A percentile compares a stretch with the other conserved stretches of the same genome.
Conservation (phyloP, 2,113 vertebrate species). For the Melozone crissalis region DNA sequence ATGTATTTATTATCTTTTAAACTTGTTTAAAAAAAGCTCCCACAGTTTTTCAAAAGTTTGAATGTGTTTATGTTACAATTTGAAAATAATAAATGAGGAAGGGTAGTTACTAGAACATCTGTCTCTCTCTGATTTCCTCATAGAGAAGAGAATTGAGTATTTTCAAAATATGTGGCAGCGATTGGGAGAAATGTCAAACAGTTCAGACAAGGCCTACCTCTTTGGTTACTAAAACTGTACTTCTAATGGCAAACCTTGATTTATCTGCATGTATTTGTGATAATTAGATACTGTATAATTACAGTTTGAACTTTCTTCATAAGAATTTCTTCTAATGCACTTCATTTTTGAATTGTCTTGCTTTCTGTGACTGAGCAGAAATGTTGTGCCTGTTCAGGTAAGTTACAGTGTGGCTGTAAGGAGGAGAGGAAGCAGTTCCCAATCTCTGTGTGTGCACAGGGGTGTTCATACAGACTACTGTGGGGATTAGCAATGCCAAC, state of each 20-base stretch:
- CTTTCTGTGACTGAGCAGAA: not conserved
- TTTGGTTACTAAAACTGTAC: not conserved
- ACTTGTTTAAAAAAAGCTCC: not conserved
- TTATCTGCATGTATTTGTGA: not conserved
- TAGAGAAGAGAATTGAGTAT: not conserved
- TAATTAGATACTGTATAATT: not conserved
- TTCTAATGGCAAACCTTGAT: not conserved
- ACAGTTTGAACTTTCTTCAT: not conserved
- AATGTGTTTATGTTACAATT: not conserved
- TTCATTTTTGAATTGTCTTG: not conserved
- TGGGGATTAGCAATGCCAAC: not conserved
- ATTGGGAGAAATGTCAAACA: not conserved
- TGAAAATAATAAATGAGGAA: not conserved
- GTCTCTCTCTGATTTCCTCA: not conserved
- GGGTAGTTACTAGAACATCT: not conserved
- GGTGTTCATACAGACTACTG: rapidly evolving
- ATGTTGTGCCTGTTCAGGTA: not conserved
- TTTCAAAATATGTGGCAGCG: not conserved
- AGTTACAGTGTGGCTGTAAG: not conserved
- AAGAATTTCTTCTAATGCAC: not conserved
- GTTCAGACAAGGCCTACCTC: not conserved
- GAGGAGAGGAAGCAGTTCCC: not conserved
- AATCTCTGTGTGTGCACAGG: rapidly evolving
- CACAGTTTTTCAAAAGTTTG: not conserved
- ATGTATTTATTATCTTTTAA: not conserved